phyloP scores from a whole-genome alignment of 2,797 vertebrate species.

The Oreortyx pictus region DNA sequence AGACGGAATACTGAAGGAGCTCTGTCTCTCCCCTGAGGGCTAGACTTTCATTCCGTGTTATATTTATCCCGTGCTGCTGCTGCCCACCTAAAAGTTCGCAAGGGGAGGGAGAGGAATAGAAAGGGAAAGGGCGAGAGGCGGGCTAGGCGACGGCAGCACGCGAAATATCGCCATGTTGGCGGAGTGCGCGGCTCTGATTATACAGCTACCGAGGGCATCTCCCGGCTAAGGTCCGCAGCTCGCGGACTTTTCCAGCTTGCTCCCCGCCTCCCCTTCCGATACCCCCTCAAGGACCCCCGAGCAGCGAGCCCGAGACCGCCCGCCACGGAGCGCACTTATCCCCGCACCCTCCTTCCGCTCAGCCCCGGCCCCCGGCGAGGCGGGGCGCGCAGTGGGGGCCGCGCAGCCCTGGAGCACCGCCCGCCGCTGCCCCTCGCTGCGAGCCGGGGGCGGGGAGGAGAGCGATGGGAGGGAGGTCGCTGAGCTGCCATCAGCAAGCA shows the following conservation, averaged over 20 bases:
- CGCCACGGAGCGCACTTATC: not conserved
- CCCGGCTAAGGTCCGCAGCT: conserved; percentile 1
- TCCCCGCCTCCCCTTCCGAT: not conserved
- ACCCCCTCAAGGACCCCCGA: not conserved
- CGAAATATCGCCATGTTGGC: conserved; percentile 78
- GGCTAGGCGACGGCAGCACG: not conserved
- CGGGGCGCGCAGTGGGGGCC: not conserved
- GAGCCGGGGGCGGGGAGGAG: not conserved
- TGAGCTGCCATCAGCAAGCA: not conserved
- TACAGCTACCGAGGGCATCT: conserved; percentile 10
- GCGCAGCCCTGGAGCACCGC: not conserved
- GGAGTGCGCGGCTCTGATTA: conserved; percentile 20
- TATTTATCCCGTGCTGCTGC: conserved; percentile 1
- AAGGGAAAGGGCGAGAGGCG: not conserved
- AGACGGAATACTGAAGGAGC: conserved; percentile 8
- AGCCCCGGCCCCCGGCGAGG: not conserved
- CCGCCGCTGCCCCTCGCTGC: not conserved
- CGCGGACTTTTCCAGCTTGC: not conserved
- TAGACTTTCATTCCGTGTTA: conserved; percentile 13
- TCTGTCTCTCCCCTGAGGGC: not conserved
- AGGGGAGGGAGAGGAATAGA: not conserved
- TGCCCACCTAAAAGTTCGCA: conserved; percentile 41
- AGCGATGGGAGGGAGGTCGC: not conserved
- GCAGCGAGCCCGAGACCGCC: not conserved
- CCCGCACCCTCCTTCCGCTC: not conserved